Evolutionary conservation across 2,797 vertebrate genomes (phyloP).

Genomic region (Gallinago solitaria): DNA sequence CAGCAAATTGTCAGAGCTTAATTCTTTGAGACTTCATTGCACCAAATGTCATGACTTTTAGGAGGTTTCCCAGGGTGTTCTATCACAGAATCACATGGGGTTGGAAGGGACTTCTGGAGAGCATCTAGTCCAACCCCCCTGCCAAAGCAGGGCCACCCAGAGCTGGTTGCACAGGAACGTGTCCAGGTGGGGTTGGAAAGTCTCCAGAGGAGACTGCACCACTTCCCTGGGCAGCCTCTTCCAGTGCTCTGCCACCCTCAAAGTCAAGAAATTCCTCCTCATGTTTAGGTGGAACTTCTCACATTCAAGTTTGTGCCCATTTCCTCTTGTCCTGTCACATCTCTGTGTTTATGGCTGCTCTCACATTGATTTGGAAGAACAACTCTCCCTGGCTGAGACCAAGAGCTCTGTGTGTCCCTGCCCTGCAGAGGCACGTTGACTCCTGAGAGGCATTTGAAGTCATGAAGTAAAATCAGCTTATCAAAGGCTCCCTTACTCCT

Average conservation of each 20-base stretch:
- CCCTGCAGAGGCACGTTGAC: background rate
- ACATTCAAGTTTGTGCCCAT: no score
- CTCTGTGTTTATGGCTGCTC: background rate
- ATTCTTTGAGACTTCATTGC: background rate
- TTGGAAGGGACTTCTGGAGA: no score
- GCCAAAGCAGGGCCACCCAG: no score
- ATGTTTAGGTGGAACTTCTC: no score
- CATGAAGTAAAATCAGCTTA: background rate
- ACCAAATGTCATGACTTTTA: background rate
- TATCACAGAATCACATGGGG: no score
- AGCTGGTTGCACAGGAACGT: no score
- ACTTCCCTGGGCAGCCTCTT: no score
- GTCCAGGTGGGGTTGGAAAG: no score
- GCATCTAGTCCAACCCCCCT: no score
- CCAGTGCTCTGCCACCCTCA: no score
- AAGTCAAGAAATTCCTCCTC: no score
- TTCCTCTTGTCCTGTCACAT: background rate
- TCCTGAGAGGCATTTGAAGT: fast-evolving
- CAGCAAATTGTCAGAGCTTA: background rate
- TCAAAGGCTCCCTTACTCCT: background rate
- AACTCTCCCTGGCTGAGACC: background rate
- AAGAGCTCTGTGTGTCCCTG: background rate
- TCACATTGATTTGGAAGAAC: background rate
- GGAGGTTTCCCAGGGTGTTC: background rate
- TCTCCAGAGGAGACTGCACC: no score